Evolutionary conservation across 2,888 invertebrate genomes (phyloP).

Genomic region (Noctua janthina): DNA sequence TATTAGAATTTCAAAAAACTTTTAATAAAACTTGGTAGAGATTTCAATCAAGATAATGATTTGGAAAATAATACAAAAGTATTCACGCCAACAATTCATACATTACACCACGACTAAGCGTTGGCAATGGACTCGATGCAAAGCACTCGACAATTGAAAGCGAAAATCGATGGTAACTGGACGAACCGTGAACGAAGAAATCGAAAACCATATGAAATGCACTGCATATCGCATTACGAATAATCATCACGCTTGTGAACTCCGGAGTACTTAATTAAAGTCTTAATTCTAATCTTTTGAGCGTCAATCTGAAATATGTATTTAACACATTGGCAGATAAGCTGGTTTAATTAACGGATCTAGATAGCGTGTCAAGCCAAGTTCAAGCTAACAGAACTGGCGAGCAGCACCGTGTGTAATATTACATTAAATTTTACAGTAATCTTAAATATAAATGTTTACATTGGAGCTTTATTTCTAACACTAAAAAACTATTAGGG

Average conservation of each 20-base stretch:
- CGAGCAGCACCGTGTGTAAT: too few species aligned
- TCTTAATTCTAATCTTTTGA: background rate
- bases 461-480: background rate
- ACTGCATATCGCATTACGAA: conserved; percentile 24
- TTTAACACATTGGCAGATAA: background rate
- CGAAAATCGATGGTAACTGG: conserved; percentile 79
- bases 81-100: conserved; percentile 62
- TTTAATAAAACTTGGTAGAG: background rate
- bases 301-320: background rate
- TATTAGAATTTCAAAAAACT: background rate
- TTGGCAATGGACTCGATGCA: conserved; percentile 81
- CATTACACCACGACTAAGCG: conserved; percentile 71
- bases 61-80: background rate
- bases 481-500: background rate
- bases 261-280: background rate
- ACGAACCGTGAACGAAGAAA: conserved; percentile 73
- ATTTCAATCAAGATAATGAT: conserved; percentile 11
- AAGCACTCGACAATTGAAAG: conserved; percentile 79
- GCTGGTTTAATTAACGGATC: background rate
- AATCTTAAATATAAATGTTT: background rate
- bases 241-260: background rate
- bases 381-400: too few species aligned
- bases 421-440: background rate
- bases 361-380: too few species aligned
- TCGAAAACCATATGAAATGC: conserved; percentile 71